A percentile compares a stretch with the other conserved stretches of the same genome.
These are phyloP conservation scores for Chrysemys picta DNA, from an alignment of 2,113 vertebrate genomes.

Conservation along the genomic window DNA sequence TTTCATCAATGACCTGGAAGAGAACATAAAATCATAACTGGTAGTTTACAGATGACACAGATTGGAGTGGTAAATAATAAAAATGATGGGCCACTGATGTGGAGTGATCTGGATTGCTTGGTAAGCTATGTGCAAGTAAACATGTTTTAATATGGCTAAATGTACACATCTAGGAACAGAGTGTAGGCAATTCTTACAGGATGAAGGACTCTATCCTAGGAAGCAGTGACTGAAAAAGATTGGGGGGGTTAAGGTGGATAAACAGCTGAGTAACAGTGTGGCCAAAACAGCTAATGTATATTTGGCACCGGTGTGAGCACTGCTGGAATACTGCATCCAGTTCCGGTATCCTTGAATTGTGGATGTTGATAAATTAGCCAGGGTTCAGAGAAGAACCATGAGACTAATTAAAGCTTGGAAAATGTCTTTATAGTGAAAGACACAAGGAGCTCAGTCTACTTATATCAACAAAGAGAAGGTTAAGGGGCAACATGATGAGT, in stretches of 20 bases:
- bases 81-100: too few species aligned
- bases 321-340: neutral
- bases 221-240: too few species aligned
- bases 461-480: neutral
- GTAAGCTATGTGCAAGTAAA: too few species aligned
- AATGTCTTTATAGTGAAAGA: neutral
- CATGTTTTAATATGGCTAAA: too few species aligned
- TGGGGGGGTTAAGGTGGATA: too few species aligned
- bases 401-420: too few species aligned
- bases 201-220: too few species aligned
- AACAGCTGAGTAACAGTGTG: too few species aligned
- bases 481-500: neutral
- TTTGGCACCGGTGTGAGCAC: neutral
- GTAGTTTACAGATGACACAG: neutral
- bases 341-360: neutral
- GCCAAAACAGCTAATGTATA: too few species aligned
- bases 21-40: neutral
- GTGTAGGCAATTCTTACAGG: too few species aligned
- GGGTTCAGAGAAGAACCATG: neutral
- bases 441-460: neutral
- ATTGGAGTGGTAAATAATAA: neutral
- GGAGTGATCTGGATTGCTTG: too few species aligned
- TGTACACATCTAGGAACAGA: too few species aligned
- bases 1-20: neutral
- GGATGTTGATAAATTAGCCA: neutral